These are phyloP conservation scores for Hermodice carunculata DNA, from an alignment of 2,888 invertebrate genomes.

Conservation along the genomic window DNA sequence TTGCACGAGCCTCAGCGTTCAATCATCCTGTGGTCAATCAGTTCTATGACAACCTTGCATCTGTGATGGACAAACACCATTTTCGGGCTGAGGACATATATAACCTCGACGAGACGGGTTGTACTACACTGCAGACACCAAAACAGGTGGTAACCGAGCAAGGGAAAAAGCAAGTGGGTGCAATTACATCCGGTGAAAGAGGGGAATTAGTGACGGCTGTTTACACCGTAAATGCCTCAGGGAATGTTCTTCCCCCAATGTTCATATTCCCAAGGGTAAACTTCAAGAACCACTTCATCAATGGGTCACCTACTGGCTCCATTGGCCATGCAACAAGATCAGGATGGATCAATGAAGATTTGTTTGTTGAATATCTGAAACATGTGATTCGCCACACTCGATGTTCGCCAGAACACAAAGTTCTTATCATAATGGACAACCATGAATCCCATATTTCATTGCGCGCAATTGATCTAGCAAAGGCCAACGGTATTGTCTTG, in stretches of 20 bases:
- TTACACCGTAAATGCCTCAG: conserved; percentile 28
- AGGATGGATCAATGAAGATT: conserved; percentile 38
- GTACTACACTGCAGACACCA: conserved; percentile 37
- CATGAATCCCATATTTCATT: conserved; percentile 32
- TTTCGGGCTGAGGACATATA: too few species aligned
- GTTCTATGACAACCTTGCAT: conserved; percentile 36
- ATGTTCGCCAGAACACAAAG: conserved; percentile 19
- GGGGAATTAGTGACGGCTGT: conserved; percentile 30
- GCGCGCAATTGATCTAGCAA: conserved; percentile 24
- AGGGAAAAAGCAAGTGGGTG: conserved; percentile 36
- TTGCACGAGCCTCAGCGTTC: too few species aligned
- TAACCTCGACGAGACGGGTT: conserved; percentile 41
- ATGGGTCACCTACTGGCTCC: conserved; percentile 20
- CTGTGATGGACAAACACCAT: conserved; percentile 23
- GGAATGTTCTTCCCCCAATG: too few species aligned
- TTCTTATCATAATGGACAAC: conserved; percentile 28
- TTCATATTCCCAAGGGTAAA: too few species aligned
- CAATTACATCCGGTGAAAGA: conserved; percentile 34
- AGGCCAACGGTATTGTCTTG: conserved; percentile 30
- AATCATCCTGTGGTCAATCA: conserved; percentile 30
- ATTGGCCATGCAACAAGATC: conserved; percentile 19
- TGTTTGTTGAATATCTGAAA: too few species aligned
- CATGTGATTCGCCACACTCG: conserved; percentile 27
- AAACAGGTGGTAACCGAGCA: too few species aligned
- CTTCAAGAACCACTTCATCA: conserved; percentile 18